Evolutionary conservation across 1,140 invertebrate species (phyloP).

Genomic region (Bombus confusus): DNA sequence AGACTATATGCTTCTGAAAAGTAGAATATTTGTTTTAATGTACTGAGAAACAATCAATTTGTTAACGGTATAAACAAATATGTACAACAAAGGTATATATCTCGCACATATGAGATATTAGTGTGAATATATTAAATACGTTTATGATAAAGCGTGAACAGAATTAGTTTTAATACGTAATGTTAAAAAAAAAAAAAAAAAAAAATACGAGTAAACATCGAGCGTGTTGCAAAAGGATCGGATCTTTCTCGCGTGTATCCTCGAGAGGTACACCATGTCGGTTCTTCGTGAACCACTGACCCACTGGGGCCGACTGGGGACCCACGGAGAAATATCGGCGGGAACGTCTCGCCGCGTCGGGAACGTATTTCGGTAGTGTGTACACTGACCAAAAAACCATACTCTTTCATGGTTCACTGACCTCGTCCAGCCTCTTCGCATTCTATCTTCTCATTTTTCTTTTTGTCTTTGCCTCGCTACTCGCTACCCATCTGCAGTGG

Average conservation of each 20-base stretch:
- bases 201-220: neutral
- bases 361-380: conserved; percentile 76
- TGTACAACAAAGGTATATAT: too few relatives aligned
- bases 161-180: neutral
- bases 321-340: conserved; percentile 68
- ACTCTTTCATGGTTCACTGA: conserved; percentile 72
- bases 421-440: conserved; percentile 48
- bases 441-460: conserved; percentile 25
- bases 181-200: neutral
- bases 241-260: neutral
- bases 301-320: conserved; percentile 73
- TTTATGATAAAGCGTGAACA: too few relatives aligned
- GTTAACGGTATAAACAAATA: too few relatives aligned
- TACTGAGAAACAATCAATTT: too few relatives aligned
- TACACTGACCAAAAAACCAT: conserved; percentile 73
- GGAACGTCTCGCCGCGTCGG: conserved; percentile 48
- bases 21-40: too few relatives aligned
- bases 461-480: conserved; percentile 25
- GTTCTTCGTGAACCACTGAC: conserved; percentile 78
- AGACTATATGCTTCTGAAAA: too few relatives aligned
- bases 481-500: conserved; percentile 33
- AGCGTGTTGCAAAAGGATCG: too few relatives aligned
- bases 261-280: neutral
- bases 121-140: too few relatives aligned
- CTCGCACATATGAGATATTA: too few relatives aligned